Percentiles rank a stretch among this genome's conserved stretches.
Evolutionary conservation across 2,113 vertebrate species (phyloP).

Genomic region (Salvelinus namaycush): DNA sequence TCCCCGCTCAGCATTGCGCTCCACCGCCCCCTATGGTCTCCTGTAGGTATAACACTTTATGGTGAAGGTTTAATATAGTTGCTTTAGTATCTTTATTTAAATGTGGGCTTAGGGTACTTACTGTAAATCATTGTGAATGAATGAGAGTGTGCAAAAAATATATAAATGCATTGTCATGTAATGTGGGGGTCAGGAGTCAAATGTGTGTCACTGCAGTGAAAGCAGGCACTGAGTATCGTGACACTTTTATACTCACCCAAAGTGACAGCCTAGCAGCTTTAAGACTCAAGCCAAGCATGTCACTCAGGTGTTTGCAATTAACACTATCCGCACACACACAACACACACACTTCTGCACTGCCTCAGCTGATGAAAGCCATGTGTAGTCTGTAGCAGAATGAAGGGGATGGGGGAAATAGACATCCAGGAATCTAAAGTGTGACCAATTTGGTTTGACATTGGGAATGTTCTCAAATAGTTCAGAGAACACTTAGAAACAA

Average conservation of each 20-base stretch:
- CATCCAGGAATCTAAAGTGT: no score
- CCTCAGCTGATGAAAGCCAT: slow-evolving; percentile 58
- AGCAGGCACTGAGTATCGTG: slow-evolving; percentile 31
- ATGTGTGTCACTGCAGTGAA: not conserved
- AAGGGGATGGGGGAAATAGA: slow-evolving; percentile 13
- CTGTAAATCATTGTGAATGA: no score
- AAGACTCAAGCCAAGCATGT: slow-evolving; percentile 33
- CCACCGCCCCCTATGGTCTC: not conserved
- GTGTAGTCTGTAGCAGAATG: slow-evolving; percentile 41
- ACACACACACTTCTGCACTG: slow-evolving; percentile 42
- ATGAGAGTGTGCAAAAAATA: no score
- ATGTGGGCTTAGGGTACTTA: no score
- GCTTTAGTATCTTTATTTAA: no score
- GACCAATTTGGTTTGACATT: no score
- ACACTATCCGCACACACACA: slow-evolving; percentile 18
- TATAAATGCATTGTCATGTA: no score
- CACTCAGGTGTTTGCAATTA: slow-evolving; percentile 72
- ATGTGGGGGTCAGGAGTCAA: no score
- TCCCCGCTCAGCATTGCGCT: slow-evolving; percentile 36
- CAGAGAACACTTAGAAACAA: no score
- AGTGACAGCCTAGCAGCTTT: slow-evolving; percentile 7
- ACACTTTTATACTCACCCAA: slow-evolving; percentile 11
- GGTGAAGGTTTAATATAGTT: no score
- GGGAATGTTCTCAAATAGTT: no score
- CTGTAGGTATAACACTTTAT: no score